Evolutionary conservation across 1,140 invertebrate genomes (phyloP).

Genomic region (Telenomus remus): DNA sequence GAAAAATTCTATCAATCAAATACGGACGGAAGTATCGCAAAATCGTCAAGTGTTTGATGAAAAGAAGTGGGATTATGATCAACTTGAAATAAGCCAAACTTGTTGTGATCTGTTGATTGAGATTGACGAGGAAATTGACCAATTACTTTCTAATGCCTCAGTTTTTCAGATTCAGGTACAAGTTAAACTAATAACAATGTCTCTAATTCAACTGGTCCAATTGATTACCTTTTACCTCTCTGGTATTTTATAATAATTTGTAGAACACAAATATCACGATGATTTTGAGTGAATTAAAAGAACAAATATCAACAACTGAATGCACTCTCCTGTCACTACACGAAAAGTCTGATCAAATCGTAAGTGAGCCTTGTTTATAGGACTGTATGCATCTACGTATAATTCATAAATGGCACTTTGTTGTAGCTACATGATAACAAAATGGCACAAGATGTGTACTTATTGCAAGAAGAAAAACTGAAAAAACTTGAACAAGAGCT

Average conservation of each 20-base stretch:
- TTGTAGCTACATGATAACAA: constrained; percentile 63
- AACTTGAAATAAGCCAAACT: constrained; percentile 50
- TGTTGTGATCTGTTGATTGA: constrained; percentile 62
- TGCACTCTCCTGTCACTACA: constrained; percentile 63
- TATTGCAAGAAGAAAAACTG: constrained; percentile 60
- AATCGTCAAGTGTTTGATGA: constrained; percentile 56
- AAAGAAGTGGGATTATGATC: constrained; percentile 49
- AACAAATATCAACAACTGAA: constrained; percentile 62
- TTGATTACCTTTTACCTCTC: too few relatives aligned
- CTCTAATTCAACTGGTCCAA: too few relatives aligned
- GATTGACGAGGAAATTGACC: constrained; percentile 67
- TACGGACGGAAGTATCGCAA: constrained; percentile 58
- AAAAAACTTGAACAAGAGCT: constrained; percentile 68
- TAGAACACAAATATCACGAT: constrained; percentile 54
- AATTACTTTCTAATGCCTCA: constrained; percentile 63
- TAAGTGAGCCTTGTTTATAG: constrained; percentile 56
- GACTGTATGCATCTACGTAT: too few relatives aligned
- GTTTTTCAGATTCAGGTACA: constrained; percentile 61
- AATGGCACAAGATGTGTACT: constrained; percentile 58
- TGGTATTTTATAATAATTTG: constrained; percentile 13
- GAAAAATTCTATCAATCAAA: constrained; percentile 70
- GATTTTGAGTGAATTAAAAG: constrained; percentile 61
- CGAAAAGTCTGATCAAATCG: constrained; percentile 63
- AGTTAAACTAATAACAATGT: too few relatives aligned
- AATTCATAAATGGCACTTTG: constrained; percentile 5